Evolutionary conservation across 2,113 vertebrate species (phyloP).

Genomic region (Deroptyus accipitrinus): DNA sequence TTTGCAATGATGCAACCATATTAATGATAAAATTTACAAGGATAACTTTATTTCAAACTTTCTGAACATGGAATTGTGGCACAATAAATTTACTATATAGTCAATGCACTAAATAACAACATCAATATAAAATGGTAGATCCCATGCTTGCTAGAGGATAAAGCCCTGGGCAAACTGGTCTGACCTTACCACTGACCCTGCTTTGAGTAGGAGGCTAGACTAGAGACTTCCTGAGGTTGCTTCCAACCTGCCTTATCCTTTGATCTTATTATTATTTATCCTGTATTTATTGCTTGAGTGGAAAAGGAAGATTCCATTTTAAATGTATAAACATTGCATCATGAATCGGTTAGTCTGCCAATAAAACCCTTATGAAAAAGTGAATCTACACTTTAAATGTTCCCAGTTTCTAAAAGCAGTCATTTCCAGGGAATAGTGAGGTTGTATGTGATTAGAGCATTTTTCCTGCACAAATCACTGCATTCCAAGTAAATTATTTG

Average conservation of each 20-base stretch:
- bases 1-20: background rate
- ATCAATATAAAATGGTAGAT: background rate
- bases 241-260: background rate
- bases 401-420: background rate
- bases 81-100: background rate
- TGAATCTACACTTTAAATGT: background rate
- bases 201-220: background rate
- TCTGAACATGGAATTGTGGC: background rate
- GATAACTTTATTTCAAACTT: background rate
- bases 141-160: background rate
- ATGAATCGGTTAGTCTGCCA: background rate
- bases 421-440: background rate
- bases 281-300: background rate
- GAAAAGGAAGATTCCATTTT: conserved; percentile 10
- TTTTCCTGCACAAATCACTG: background rate
- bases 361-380: conserved; percentile 8
- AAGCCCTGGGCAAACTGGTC: background rate
- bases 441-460: background rate
- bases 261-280: conserved; percentile 11
- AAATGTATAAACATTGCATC: background rate
- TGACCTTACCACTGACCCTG: background rate
- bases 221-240: background rate
- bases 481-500: background rate
- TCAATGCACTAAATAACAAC: background rate
- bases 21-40: background rate